Conservation (phyloP, 2,797 vertebrate genomes). For the Mus caroli region DNA sequence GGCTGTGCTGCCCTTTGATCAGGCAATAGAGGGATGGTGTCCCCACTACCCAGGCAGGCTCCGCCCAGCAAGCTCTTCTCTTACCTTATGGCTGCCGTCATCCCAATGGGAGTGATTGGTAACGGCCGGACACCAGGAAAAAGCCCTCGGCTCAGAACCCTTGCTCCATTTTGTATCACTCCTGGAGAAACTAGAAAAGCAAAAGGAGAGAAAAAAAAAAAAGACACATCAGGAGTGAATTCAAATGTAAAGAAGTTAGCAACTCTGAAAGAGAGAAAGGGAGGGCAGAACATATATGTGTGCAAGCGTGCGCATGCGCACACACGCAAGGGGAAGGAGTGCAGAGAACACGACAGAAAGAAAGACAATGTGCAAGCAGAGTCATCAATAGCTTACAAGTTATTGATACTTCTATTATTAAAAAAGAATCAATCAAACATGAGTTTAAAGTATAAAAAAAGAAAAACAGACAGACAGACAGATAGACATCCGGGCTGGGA, state of each 20-base stretch:
- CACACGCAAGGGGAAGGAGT: neutral
- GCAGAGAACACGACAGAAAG: neutral
- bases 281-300: neutral
- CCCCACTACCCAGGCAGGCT: neutral
- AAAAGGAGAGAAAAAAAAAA: neutral
- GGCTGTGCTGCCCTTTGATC: neutral
- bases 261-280: neutral
- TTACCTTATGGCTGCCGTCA: constrained; percentile 95
- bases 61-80: constrained; percentile 50
- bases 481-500: neutral
- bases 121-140: constrained; percentile 96
- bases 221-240: constrained; percentile 18
- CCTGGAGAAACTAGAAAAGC: constrained; percentile 93
- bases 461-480: neutral
- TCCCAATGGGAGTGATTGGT: constrained; percentile 95
- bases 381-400: neutral
- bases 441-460: neutral
- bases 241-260: neutral
- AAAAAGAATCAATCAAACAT: neutral
- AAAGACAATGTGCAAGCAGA: neutral
- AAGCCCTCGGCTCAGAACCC: constrained; percentile 95
- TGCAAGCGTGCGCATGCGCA: neutral
- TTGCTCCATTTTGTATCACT: constrained; percentile 97
- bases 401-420: neutral
- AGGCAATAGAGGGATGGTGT: rapidly evolving